A percentile compares a stretch with the other conserved stretches of the same genome.
Evolutionary conservation across 2,888 invertebrate species (phyloP).

Genomic region (Dryadula phaetusa): DNA sequence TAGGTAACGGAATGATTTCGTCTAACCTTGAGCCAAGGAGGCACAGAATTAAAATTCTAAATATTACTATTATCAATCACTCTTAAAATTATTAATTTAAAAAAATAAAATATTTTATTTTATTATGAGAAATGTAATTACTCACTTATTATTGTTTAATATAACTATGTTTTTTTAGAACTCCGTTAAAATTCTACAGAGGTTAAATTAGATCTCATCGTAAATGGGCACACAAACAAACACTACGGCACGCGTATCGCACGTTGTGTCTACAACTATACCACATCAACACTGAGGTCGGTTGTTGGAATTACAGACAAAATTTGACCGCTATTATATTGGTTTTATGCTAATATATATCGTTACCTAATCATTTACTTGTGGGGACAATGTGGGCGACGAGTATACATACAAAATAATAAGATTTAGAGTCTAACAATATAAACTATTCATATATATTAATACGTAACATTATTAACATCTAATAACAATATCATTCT

Average conservation of each 20-base stretch:
- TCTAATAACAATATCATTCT: conserved; percentile 1
- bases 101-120: neutral
- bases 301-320: conserved; percentile 44
- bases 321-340: conserved; percentile 38
- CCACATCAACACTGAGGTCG: conserved; percentile 49
- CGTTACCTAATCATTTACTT: conserved; percentile 41
- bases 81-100: neutral
- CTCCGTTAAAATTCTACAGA: conserved; percentile 28
- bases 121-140: conserved; percentile 5
- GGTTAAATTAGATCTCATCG: conserved; percentile 36
- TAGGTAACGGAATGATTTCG: conserved; percentile 18
- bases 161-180: conserved; percentile 9
- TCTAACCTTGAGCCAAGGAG: conserved; percentile 29
- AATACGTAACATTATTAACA: neutral
- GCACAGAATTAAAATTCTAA: conserved; percentile 9
- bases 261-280: conserved; percentile 48
- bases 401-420: conserved; percentile 24
- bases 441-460: too few relatives aligned
- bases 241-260: conserved; percentile 63
- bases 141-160: neutral
- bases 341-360: conserved; percentile 36
- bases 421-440: neutral
- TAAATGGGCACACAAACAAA: conserved; percentile 59
- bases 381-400: conserved; percentile 28
- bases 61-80: neutral